Percentiles rank a stretch among this genome's conserved stretches.
Evolutionary conservation across 2,797 vertebrate species (phyloP).

Genomic region (Chiloscyllium punctatum): DNA sequence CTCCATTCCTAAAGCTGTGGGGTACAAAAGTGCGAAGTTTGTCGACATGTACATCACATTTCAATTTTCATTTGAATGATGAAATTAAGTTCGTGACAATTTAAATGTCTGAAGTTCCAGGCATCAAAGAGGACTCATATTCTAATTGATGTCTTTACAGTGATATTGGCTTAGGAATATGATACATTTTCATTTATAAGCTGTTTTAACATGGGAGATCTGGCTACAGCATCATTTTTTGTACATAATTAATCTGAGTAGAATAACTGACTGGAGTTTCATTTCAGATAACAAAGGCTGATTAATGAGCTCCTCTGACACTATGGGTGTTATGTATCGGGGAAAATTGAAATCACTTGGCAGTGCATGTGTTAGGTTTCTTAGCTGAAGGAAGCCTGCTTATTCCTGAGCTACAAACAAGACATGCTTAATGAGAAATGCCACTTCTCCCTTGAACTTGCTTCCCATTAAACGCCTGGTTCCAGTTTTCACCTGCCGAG

Average conservation of each 20-base stretch:
- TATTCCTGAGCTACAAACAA: conserved; percentile 24
- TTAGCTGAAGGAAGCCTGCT: not conserved
- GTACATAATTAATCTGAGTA: conserved; percentile 25
- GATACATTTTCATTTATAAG: conserved; percentile 31
- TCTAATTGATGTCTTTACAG: conserved; percentile 29
- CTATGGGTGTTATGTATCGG: not conserved
- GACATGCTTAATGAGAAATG: not conserved
- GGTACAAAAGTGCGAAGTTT: not conserved
- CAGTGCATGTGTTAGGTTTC: not conserved
- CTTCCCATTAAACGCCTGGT: not conserved
- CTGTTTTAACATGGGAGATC: conserved; percentile 6
- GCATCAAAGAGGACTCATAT: not conserved
- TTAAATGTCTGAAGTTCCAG: conserved; percentile 9
- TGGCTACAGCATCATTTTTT: not conserved
- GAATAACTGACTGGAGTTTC: conserved; percentile 15
- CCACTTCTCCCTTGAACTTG: conserved; percentile 1
- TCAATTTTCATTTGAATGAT: not conserved
- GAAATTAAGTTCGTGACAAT: not conserved
- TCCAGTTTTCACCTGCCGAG: not conserved
- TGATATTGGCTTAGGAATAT: conserved; percentile 34
- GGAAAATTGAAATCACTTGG: conserved; percentile 27
- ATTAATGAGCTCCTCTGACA: conserved; percentile 19
- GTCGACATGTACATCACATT: not conserved
- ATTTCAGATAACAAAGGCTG: conserved; percentile 31
- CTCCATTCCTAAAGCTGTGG: not conserved